A percentile compares a stretch with the other conserved stretches of the same genome.
Evolutionary conservation across 2,113 vertebrate genomes (phyloP).

Genomic region (Protomyctophum bolini): DNA sequence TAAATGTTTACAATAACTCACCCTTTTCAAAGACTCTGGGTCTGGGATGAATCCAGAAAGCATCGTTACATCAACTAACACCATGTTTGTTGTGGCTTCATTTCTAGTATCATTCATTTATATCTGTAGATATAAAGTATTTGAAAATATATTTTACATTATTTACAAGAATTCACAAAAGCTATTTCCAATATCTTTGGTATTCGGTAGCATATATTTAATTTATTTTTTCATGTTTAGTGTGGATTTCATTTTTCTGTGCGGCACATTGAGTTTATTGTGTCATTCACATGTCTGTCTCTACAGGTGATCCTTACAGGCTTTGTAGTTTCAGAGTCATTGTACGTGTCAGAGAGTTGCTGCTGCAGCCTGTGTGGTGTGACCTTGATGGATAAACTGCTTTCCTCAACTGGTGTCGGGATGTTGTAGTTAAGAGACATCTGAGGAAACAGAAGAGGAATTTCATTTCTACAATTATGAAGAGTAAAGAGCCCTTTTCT

Average conservation of each 20-base stretch:
- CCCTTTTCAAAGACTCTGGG: slow-evolving; percentile 28
- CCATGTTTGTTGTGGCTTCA: slow-evolving; percentile 63
- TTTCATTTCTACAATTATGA: neutral
- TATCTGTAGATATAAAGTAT: slow-evolving; percentile 13
- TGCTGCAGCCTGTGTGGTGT: slow-evolving; percentile 20
- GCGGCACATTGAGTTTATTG: no score
- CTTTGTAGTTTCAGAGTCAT: slow-evolving; percentile 19
- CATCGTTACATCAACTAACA: slow-evolving; percentile 70
- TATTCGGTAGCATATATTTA: no score
- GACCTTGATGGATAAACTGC: slow-evolving; percentile 36
- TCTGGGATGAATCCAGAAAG: slow-evolving; percentile 69
- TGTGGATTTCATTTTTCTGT: no score
- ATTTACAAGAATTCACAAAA: neutral
- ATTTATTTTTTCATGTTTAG: no score
- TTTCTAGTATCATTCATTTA: neutral
- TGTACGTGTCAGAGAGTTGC: slow-evolving; percentile 7
- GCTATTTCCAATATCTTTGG: no score
- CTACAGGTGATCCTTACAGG: slow-evolving; percentile 29
- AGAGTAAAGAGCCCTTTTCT: no score
- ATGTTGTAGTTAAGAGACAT: slow-evolving; percentile 67
- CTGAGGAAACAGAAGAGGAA: slow-evolving; percentile 36
- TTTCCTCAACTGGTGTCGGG: slow-evolving; percentile 46
- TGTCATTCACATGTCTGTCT: no score
- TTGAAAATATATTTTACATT: no score
- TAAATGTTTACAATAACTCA: slow-evolving; percentile 13